Evolutionary conservation across 2,797 vertebrate genomes (phyloP).

Genomic region (Oophaga sylvatica): DNA sequence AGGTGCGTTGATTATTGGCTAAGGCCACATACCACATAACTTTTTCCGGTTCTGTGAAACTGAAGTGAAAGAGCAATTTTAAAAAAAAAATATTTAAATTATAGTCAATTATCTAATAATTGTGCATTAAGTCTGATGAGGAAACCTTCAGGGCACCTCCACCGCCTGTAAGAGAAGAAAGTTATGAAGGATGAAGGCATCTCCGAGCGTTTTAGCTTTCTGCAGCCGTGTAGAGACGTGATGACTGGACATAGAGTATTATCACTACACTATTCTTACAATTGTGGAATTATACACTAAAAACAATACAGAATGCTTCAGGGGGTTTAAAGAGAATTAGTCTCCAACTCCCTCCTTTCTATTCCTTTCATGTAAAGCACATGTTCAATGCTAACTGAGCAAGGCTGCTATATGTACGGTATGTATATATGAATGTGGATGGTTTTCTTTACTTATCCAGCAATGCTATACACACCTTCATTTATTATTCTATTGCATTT

Average conservation of each 20-base stretch:
- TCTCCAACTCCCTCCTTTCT: too few relatives aligned
- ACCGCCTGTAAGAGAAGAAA: background rate
- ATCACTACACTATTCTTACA: background rate
- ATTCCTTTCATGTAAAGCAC: too few relatives aligned
- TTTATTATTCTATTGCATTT: too few relatives aligned
- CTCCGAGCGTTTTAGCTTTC: background rate
- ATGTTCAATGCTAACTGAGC: too few relatives aligned
- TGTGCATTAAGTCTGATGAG: background rate
- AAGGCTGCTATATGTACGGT: too few relatives aligned
- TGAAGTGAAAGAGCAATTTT: background rate
- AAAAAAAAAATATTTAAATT: background rate
- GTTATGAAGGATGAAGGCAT: background rate
- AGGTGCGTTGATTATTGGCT: constrained; percentile 16
- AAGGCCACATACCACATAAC: background rate
- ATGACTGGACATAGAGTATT: background rate
- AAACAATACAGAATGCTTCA: too few relatives aligned
- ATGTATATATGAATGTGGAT: too few relatives aligned
- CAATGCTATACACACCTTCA: too few relatives aligned
- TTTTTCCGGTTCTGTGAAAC: background rate
- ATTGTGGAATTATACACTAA: background rate
- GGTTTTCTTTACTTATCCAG: too few relatives aligned
- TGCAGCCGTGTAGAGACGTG: background rate
- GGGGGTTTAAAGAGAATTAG: too few relatives aligned
- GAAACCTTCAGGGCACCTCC: constrained; percentile 3
- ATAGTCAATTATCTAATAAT: constrained; percentile 6